Evolutionary conservation across 2,797 vertebrate genomes (phyloP).

Genomic region (Philypnodon macrostomus): DNA sequence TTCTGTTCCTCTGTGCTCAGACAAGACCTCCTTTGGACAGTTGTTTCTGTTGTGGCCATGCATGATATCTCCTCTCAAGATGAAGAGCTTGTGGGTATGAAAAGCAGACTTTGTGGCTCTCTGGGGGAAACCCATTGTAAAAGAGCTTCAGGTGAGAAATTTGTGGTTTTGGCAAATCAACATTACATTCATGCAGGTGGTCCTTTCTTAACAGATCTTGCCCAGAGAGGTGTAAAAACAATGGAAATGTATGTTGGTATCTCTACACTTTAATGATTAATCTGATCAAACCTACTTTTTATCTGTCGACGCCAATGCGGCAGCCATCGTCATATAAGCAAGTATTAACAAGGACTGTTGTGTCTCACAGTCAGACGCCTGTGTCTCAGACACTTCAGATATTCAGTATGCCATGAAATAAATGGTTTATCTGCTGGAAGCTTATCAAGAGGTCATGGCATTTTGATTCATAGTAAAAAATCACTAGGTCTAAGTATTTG

Average conservation of each 20-base stretch:
- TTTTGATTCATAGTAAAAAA: slow-evolving; percentile 6
- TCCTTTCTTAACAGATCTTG: slow-evolving; percentile 73
- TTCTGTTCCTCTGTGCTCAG: slow-evolving; percentile 62
- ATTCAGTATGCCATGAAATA: slow-evolving; percentile 6
- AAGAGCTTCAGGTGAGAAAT: slow-evolving; percentile 69
- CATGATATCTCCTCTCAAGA: slow-evolving; percentile 66
- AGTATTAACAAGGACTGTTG: slow-evolving; percentile 78
- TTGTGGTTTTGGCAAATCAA: slow-evolving; percentile 70
- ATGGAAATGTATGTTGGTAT: slow-evolving; percentile 55
- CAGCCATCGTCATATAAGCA: slow-evolving; percentile 58
- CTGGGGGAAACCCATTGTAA: slow-evolving; percentile 52
- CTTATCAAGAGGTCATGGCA: slow-evolving; percentile 7
- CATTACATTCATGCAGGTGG: slow-evolving; percentile 75
- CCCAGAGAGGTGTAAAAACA: slow-evolving; percentile 63
- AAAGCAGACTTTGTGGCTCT: slow-evolving; percentile 58
- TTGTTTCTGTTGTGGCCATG: slow-evolving; percentile 64
- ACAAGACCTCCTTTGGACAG: slow-evolving; percentile 60
- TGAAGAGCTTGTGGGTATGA: slow-evolving; percentile 69
- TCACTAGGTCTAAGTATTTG: slow-evolving; percentile 18
- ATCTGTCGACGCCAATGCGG: slow-evolving; percentile 71
- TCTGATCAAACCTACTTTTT: slow-evolving; percentile 78
- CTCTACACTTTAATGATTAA: slow-evolving; percentile 78
- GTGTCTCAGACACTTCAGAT: slow-evolving; percentile 32
- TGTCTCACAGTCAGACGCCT: slow-evolving; percentile 63
- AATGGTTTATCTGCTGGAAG: slow-evolving; percentile 24